Base-by-base conservation (phyloP, 1,140 invertebrate species). In the Aphelinus atriplicis region DNA sequence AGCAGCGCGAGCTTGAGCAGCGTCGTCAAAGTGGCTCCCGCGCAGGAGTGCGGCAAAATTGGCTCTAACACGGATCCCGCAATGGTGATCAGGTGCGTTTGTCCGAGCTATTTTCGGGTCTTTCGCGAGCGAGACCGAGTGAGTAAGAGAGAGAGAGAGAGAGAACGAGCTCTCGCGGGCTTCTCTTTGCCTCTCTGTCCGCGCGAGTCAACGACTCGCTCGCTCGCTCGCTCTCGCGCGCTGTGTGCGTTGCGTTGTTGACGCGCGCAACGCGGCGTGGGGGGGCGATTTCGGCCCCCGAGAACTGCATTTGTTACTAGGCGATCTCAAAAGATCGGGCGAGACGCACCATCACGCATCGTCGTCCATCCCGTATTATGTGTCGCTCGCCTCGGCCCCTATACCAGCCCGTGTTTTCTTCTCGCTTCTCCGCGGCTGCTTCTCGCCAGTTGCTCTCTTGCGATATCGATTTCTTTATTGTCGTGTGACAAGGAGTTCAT, bases 21-120 rank as follows among this genome's bases (percentile, higher is more conserved):
- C 69, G 69, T 48, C 79, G 77, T 80, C 81, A 78, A 79, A 81
- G 78, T 83, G 81, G 80, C 83, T 80, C 81, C 80, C 80, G 78
- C 83, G 73, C 51, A 53, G 51, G 4, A 53, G 83, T 82, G 76
- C 70, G 69, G 77, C 77, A 83, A 83, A 84, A 81, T 84, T 82
- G 80, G 79, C 80, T 82, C 79, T 79, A 86, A 84, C 83, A 85
- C 84, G 79, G 84, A 86, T 80, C 81, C 83, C 80, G 83, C 85
- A 80, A 88, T 88, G 87, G 87, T 88, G 82, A 87, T 88, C 84
- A 83, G 85, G 87, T 88, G 84, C 83, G 78, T 26, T 26, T 26
- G 26, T 26, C 26, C 26, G 26, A 26, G 26, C 26, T 26, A 26
- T 26, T 26, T 26, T 26, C 26, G 26, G 26, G 26, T 26, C 26